Percentiles rank a stretch among this genome's conserved stretches.
Evolutionary conservation across 2,888 invertebrate genomes (phyloP).

Genomic region (Syritta pipiens): DNA sequence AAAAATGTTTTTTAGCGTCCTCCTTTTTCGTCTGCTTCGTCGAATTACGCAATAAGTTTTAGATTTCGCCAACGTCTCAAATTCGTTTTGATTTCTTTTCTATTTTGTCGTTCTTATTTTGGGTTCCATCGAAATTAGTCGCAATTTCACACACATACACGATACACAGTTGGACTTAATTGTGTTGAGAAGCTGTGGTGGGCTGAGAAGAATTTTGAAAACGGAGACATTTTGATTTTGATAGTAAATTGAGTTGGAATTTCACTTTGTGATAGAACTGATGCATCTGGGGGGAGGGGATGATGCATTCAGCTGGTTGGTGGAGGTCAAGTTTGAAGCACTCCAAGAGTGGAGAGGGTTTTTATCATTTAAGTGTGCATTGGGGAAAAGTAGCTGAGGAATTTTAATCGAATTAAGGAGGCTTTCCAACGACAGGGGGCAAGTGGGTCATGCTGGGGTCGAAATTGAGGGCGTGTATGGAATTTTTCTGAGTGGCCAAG

Average conservation of each 20-base stretch:
- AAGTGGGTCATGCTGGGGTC: not conserved
- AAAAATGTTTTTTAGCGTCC: too few species aligned
- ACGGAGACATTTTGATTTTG: conserved; percentile 13
- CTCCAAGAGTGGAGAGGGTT: too few species aligned
- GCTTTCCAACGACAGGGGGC: not conserved
- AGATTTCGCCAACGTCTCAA: not conserved
- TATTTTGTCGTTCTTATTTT: too few species aligned
- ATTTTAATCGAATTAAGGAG: conserved; percentile 25
- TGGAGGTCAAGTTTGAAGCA: conserved; percentile 11
- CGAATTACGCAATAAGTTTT: not conserved
- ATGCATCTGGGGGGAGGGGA: not conserved
- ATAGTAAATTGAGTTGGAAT: conserved; percentile 16
- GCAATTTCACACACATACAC: not conserved
- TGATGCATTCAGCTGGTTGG: not conserved
- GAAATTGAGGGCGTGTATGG: not conserved
- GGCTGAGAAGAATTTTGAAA: conserved; percentile 5
- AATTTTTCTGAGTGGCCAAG: too few species aligned
- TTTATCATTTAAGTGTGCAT: not conserved
- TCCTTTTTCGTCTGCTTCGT: conserved; percentile 13
- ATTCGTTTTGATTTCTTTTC: not conserved
- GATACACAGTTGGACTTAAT: not conserved
- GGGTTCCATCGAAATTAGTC: too few species aligned
- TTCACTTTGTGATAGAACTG: conserved; percentile 7
- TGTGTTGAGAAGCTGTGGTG: not conserved
- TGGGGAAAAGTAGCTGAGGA: not conserved